Base-by-base conservation (phyloP, 2,888 invertebrate genomes). In the Drosophila mercatorum region DNA sequence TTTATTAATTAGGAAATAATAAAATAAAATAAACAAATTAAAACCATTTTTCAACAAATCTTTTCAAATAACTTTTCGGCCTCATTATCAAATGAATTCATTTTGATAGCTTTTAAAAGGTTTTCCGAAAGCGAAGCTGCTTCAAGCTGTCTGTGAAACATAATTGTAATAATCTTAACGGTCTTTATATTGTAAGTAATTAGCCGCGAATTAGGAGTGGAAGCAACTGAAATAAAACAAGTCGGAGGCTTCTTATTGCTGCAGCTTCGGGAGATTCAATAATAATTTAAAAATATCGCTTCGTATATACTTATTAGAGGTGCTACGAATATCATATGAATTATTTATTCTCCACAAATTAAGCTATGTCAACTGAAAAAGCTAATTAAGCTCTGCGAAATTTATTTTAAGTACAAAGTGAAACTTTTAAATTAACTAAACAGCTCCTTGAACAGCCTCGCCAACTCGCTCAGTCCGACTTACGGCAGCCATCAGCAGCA, bases 341-440 rank as follows among this genome's bases (percentile, higher is more conserved):
- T 47, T 3, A 47, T 47, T 47, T 14, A 47, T 46, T 46, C 3
- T 14, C 12, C 26, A 14, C 3, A 26, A 46, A 46, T 46, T 26
- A 6, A 47, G 46, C 28, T 47, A 26, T 46, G 14, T 28, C 14
- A 28, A n/a, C 28, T 47, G 14, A 14, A 28, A 28, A 14, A 8
- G 28, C 28, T 28, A 14, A 28, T 47, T 47, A 28, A 14, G 5
- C 28, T 26, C 46, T 3, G 26, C 8, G 3, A 47, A 47, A 8
- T 47, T 47, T 2, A 28, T 14, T 47, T 28, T 1, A 14, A 26
- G 28, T 14, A 47, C 8, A 14, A 14, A 47, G 46, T 26, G 8
- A 47, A 47, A 47, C 26, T 47, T 47, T 28, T 28, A 28, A 28
- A 47, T 47, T 47, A 46, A 14, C 26, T 46, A 26, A 46, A 26